Evolutionary conservation across 2,888 invertebrate species (phyloP), one percentile per base, ranked within the genome.

Genomic region (Mythimna pallens): DNA sequence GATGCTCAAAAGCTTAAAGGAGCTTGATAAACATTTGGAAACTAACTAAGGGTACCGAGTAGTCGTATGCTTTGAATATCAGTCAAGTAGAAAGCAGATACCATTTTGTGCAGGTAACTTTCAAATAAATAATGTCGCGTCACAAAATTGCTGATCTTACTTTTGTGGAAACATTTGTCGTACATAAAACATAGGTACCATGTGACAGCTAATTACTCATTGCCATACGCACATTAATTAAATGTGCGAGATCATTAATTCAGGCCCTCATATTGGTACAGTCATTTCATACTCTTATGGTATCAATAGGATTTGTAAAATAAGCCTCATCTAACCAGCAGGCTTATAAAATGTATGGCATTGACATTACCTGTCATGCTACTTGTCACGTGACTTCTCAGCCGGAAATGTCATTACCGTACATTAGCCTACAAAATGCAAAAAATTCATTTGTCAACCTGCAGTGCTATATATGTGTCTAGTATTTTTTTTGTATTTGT

Each of bases 201-300:
- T 54, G 36, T 74, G 75, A 25, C 80, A 74, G 81, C 57, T 66
- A 80, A 77, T 74, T 80, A 77, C 36, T 80, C 80, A 65, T 54
- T 55, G 80, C 62, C 22, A 66, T 40, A 57, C 61, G 61, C 52
- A 73, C 61, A 77, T 77, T 74, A 57, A 80, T 77, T 66, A 54
- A 80, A 77, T 74, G 52, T 57, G 20, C 25, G 62, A 52, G 25
- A 75, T 80, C 61, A 74, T 80, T 77, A 80, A 77, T 80, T 57
- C 66, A 36, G 61, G 47, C 40, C 47, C 36, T 65, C 43, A 54
- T 63, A 74, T 55, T 73, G 10, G 36, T 64, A 59, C 52, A 25
- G 47, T 36, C 20, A 76, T 73, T 79, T 71, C 50, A 22, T 62
- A 62, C 62, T 47, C 47, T 7, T 20, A 20, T 14, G 17, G 25